Base-by-base conservation (phyloP, 2,797 vertebrate species). In the Echiichthys vipera region DNA sequence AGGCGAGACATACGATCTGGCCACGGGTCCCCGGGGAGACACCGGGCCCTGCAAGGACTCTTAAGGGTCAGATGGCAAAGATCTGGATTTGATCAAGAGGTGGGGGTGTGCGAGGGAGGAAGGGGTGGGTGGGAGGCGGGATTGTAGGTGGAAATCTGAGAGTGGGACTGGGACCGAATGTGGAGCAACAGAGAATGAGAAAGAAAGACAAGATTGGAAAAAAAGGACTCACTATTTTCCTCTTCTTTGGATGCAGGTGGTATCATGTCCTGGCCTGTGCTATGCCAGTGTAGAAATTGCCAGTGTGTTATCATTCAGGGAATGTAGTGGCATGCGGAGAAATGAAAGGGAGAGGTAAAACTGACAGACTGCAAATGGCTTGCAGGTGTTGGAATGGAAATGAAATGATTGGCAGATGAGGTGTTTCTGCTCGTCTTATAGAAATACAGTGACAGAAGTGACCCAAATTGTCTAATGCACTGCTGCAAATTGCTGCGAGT, bases 311-410 rank as follows among this genome's bases (percentile, higher is more conserved):
- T 92, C 88, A 90, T 86, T 86, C 88, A 83, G 84, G 78, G 90
- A 90, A 83, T 84, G 87, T 85, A 79, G 89, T 63, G 86, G 82
- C 84, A 83, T 59, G 79, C 34, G 62, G 86, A 85, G 78, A 74
- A 85, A 92, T 88, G 87, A 90, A 89, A 89, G 63, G 57, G 68
- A 74, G 85, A 70, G 84, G 80, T 68, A 83, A 77, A 85, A 82
- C 79, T 79, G 89, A 84, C 85, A 81, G 85, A 86, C 90, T 90
- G 91, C 88, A 91, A 91, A 91, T 91, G 64, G 62, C 62, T 78
- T 18, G 77, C 86, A 88, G 89, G 86, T 86, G 91, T 84, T 61
- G 77, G 78, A 71, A 86, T 89, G 77, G 81, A 87, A 88, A 85
- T 81, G 55, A 81, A 86, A 83, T 86, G 84, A 91, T 83, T 80